Conservation (phyloP, 2,888 invertebrate genomes). For the Thera britannica region DNA sequence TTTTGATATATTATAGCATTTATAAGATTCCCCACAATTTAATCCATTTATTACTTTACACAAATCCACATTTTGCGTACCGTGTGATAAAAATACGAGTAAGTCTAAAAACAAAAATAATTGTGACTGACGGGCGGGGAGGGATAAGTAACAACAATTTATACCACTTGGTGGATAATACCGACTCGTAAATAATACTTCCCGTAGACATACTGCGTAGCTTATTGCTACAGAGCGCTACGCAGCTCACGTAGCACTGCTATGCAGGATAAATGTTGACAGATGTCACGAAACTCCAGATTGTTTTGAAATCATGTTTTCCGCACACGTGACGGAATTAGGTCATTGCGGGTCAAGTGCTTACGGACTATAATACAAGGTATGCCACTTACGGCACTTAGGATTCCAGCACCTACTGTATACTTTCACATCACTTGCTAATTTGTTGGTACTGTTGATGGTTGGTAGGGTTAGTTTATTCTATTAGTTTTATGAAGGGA, state of each 20-base stretch:
- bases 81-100: too few species aligned
- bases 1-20: too few species aligned
- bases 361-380: background rate
- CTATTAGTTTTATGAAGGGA: too few species aligned
- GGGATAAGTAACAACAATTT: background rate
- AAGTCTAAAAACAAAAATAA: background rate
- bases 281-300: conserved; percentile 23
- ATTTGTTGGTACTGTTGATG: background rate
- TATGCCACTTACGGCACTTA: background rate
- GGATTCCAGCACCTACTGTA: background rate
- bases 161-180: background rate
- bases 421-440: background rate
- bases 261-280: conserved; percentile 31
- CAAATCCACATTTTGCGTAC: too few species aligned
- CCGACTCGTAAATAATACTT: background rate
- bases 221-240: conserved; percentile 20
- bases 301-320: conserved; percentile 18
- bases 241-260: conserved; percentile 26
- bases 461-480: background rate
- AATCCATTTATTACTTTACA: too few species aligned
- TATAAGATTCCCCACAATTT: too few species aligned
- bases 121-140: background rate
- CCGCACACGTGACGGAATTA: conserved; percentile 18
- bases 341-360: conserved; percentile 11
- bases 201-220: conserved; percentile 6